These are phyloP conservation scores for Ernsta delagoae DNA, from an alignment of 2,888 invertebrate species.

Conservation along the genomic window DNA sequence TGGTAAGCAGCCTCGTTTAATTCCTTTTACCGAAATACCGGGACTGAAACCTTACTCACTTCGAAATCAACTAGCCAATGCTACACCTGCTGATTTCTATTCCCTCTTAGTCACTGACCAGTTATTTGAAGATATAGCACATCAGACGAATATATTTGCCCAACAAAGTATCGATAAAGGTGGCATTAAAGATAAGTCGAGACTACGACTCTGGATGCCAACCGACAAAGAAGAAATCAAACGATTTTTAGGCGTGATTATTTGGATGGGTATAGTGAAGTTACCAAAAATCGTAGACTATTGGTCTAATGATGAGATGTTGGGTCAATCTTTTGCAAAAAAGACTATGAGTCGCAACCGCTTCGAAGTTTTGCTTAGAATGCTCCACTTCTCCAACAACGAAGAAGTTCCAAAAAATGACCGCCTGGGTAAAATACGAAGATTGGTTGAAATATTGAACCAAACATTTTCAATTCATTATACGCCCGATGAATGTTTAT, in stretches of 20 bases:
- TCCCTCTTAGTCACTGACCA: conserved; percentile 43
- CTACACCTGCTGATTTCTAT: conserved; percentile 43
- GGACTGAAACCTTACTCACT: conserved; percentile 43
- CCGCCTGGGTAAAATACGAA: background rate
- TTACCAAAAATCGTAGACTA: conserved; percentile 37
- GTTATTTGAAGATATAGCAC: conserved; percentile 42
- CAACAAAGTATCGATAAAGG: conserved; percentile 37
- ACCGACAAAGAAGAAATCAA: conserved; percentile 42
- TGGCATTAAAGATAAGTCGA: conserved; percentile 38
- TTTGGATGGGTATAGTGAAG: conserved; percentile 43
- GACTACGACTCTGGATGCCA: conserved; percentile 40
- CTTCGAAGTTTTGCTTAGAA: conserved; percentile 33
- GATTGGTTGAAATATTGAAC: conserved; percentile 16
- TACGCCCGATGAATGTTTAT: background rate
- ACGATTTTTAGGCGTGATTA: conserved; percentile 42
- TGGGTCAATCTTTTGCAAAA: background rate
- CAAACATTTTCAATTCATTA: conserved; percentile 13
- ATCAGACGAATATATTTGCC: conserved; percentile 42
- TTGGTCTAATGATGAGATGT: background rate
- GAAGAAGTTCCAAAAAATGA: conserved; percentile 8
- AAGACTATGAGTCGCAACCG: background rate
- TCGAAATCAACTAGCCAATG: conserved; percentile 40
- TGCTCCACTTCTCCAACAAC: conserved; percentile 40
- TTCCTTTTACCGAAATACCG: conserved; percentile 45
- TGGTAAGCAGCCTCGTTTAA: conserved; percentile 46